Base-by-base conservation (phyloP, 2,797 vertebrate genomes). In the Zenarchopterus dispar region DNA sequence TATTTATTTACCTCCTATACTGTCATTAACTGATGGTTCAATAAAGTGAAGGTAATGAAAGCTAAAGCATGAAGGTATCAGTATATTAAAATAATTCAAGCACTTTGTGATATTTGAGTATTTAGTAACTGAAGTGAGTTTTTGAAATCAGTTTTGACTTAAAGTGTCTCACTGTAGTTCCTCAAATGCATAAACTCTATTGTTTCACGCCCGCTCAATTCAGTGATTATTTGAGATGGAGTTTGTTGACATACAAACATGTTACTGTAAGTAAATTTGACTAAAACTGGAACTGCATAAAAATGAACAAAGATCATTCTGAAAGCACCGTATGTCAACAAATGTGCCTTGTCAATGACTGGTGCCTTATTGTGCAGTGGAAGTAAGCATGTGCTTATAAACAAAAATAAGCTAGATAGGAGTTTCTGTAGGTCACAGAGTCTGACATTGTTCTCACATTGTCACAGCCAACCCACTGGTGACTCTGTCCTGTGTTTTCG, bases 401-500 rank as follows among this genome's bases (percentile, higher is more conserved):
- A 22, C 13, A 18, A 22, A 19, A 47, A 47, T 4, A 46, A 39
- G 3, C 13, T 5, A n/a, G 11, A 28, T 1, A 19, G 28, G 16
- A 72, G 56, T 67, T 64, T 13, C 21, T 15, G 6, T 31, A n/a
- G 15, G 6, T 41, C 11, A 8, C 7, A 39, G 11, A 54, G 8
- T 68, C 54, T 36, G 19, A 19, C 54, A 39, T 59, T 47, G 10
- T 46, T 18, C 22, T 24, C 4, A n/a, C 74, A 36, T 68, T 78
- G 78, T 73, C 60, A 47, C 19, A 57, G 11, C 47, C 33, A 56
- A 43, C 22, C 24, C 24, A 43, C 50, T 39, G 43, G 31, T 39
- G 39, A 48, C 19, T 78, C 52, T 50, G 56, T 54, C 50, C 54
- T 24, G 21, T 28, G n/a, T 75, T 78, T 47, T 76, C 36, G 4